phyloP scores from a whole-genome alignment of 2,797 vertebrate species.

The Catamblyrhynchus diadema region DNA sequence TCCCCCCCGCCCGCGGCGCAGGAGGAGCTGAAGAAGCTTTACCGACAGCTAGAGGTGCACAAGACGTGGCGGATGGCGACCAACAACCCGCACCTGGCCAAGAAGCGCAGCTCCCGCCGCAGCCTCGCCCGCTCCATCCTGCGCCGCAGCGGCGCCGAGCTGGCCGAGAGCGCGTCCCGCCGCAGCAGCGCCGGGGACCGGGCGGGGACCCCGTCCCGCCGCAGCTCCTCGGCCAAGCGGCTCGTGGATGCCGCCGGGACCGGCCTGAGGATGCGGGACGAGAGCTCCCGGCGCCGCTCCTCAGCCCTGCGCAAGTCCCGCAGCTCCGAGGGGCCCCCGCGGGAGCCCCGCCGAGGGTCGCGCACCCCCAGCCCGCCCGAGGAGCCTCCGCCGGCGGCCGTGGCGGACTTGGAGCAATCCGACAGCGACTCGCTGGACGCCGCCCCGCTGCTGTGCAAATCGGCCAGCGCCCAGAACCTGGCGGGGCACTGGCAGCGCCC shows the following conservation, averaged over 20 bases:
- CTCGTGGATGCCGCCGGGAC: slow-evolving; percentile 52
- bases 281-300: slow-evolving; percentile 69
- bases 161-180: slow-evolving; percentile 75
- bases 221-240: slow-evolving; percentile 71
- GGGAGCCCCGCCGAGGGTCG: slow-evolving; percentile 16
- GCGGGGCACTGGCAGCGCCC: slow-evolving; percentile 77
- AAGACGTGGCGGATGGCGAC: slow-evolving; percentile 89
- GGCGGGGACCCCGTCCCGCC: not conserved
- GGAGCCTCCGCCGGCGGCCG: slow-evolving; percentile 52
- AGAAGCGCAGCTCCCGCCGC: slow-evolving; percentile 82
- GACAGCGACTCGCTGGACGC: slow-evolving; percentile 80
- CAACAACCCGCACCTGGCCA: slow-evolving; percentile 92
- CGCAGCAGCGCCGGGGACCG: not conserved
- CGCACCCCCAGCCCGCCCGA: not conserved
- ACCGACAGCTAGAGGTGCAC: slow-evolving; percentile 89
- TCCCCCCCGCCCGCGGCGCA: slow-evolving; percentile 27
- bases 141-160: slow-evolving; percentile 80
- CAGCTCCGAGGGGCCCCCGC: slow-evolving; percentile 74
- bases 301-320: slow-evolving; percentile 76
- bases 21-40: slow-evolving; percentile 96
- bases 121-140: slow-evolving; percentile 84
- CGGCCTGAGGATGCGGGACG: slow-evolving; percentile 65
- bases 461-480: slow-evolving; percentile 90
- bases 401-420: slow-evolving; percentile 65
- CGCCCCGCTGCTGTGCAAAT: slow-evolving; percentile 83